These are phyloP conservation scores for Drosophila pseudotakahashii DNA, from an alignment of 2,888 invertebrate species.

Conservation along the genomic window DNA sequence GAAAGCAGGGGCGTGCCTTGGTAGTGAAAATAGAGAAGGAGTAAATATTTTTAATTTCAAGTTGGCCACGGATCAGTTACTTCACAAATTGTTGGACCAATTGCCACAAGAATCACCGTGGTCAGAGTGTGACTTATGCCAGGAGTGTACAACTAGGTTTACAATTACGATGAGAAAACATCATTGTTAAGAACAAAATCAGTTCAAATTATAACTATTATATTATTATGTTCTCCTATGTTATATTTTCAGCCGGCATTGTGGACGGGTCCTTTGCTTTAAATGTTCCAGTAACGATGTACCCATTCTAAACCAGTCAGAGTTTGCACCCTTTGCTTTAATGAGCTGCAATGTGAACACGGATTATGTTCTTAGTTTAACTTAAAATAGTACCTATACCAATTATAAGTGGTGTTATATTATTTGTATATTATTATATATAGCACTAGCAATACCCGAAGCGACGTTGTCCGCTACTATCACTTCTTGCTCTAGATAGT, in stretches of 20 bases:
- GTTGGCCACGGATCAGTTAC: conserved; percentile 91
- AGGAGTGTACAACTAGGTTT: conserved; percentile 97
- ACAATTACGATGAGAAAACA: conserved; percentile 96
- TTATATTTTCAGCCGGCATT: conserved; percentile 92
- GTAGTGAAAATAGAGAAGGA: conserved; percentile 95
- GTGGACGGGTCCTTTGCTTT: conserved; percentile 95
- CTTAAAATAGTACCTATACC: no score
- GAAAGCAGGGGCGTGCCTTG: conserved; percentile 94
- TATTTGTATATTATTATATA: background rate
- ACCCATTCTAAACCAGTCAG: conserved; percentile 96
- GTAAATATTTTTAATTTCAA: conserved; percentile 98
- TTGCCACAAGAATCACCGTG: conserved; percentile 95
- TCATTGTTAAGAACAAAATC: conserved; percentile 89
- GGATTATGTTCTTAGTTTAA: background rate
- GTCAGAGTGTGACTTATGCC: conserved; percentile 96
- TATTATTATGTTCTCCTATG: background rate
- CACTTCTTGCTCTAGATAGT: no score
- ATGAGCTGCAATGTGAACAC: conserved; percentile 91
- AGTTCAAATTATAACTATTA: background rate
- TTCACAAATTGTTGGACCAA: conserved; percentile 91
- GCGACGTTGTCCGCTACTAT: no score
- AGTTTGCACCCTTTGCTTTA: conserved; percentile 96
- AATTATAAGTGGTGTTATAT: background rate
- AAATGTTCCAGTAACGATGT: conserved; percentile 97
- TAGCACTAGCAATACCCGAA: no score